A percentile compares a stretch with the other conserved stretches of the same genome.
Conservation (phyloP, 2,888 invertebrate genomes). For the Ditula angustiorana region DNA sequence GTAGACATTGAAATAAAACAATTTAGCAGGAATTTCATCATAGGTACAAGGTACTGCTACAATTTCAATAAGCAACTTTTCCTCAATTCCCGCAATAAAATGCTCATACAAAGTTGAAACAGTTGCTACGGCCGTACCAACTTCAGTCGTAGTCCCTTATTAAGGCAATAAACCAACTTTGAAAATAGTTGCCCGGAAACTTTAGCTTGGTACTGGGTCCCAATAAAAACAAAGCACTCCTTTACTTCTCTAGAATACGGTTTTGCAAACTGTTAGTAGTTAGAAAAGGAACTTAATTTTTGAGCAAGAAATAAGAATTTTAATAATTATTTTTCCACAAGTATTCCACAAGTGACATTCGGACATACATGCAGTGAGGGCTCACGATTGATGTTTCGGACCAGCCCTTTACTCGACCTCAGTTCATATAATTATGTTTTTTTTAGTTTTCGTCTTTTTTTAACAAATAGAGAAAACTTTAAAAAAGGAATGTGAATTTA, state of each 20-base stretch:
- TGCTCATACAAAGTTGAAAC: neutral
- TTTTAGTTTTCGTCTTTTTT: no score
- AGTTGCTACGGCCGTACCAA: neutral
- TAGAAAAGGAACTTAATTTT: neutral
- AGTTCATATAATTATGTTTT: no score
- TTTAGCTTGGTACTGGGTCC: neutral
- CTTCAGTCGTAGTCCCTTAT: conserved; percentile 20
- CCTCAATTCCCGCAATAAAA: conserved; percentile 8
- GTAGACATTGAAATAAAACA: no score
- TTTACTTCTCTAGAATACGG: neutral
- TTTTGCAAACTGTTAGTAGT: neutral
- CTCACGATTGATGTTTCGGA: no score
- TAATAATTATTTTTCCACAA: no score
- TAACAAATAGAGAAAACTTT: no score
- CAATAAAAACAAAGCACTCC: neutral
- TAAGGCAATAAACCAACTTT: conserved; percentile 23
- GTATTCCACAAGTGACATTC: no score
- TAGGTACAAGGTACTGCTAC: neutral
- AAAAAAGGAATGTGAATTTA: no score
- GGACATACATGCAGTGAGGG: no score
- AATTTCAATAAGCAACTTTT: neutral
- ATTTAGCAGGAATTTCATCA: no score
- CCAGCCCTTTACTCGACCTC: no score
- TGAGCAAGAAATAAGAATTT: no score
- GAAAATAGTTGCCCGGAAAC: conserved; percentile 1